These are phyloP conservation scores for Leptinotarsa haldemani DNA, from an alignment of 2,888 invertebrate genomes.

Conservation along the genomic window DNA sequence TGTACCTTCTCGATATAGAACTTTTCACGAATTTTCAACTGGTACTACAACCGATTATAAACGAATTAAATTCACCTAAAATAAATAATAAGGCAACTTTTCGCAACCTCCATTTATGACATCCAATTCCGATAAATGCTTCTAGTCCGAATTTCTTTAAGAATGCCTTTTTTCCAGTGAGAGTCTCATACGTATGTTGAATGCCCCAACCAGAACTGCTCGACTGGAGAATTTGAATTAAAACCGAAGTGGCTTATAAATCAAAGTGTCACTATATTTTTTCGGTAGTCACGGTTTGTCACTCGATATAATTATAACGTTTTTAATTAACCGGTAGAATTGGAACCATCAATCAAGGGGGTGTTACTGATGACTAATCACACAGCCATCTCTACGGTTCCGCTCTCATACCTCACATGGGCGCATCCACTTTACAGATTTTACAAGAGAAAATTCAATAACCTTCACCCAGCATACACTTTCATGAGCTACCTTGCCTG, in stretches of 20 bases:
- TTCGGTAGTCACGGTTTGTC: constrained; percentile 48
- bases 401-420: constrained; percentile 18
- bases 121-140: too few species aligned
- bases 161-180: too few species aligned
- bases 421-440: not conserved
- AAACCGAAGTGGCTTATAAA: not conserved
- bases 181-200: too few species aligned
- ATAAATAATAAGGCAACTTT: too few species aligned
- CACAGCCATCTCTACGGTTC: constrained; percentile 32
- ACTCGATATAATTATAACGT: constrained; percentile 62
- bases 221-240: not conserved
- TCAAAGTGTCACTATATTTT: constrained; percentile 12
- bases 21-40: too few species aligned
- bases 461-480: too few species aligned
- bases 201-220: not conserved
- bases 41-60: too few species aligned
- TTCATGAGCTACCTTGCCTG: too few species aligned
- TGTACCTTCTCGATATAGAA: too few species aligned
- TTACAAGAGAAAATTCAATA: not conserved
- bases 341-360: constrained; percentile 63
- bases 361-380: constrained; percentile 63
- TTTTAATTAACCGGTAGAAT: constrained; percentile 64
- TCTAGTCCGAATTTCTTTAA: too few species aligned
- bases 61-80: too few species aligned
- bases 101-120: too few species aligned